Percentiles rank a stretch among this genome's conserved stretches.
phyloP scores from a whole-genome alignment of 2,888 invertebrate species.

The Adela reaumurella region DNA sequence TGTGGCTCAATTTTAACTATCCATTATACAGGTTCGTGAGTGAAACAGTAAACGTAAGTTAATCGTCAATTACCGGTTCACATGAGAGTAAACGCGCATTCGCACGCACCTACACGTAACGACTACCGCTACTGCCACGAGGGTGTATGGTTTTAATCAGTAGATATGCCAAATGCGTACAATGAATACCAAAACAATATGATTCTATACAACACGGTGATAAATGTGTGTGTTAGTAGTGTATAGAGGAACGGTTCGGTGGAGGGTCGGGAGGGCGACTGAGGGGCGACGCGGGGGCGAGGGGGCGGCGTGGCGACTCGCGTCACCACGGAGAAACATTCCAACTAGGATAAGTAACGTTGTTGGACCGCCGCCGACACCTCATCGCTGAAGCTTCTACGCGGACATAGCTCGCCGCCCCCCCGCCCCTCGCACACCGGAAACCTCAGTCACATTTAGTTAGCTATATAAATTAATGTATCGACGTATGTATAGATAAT shows the following conservation, averaged over 20 bases:
- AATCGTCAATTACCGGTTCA: not conserved
- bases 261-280: too few species aligned
- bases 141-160: too few species aligned
- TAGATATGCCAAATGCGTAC: not conserved
- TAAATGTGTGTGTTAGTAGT: not conserved
- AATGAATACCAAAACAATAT: not conserved
- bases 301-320: too few species aligned
- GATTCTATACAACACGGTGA: not conserved
- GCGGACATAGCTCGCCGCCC: too few species aligned
- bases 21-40: not conserved
- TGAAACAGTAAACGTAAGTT: not conserved
- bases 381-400: too few species aligned
- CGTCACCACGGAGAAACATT: not conserved
- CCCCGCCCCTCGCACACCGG: too few species aligned
- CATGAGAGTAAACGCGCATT: too few species aligned
- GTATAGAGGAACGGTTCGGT: too few species aligned
- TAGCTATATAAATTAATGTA: conserved; percentile 37
- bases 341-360: not conserved
- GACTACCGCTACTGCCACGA: too few species aligned
- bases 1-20: not conserved
- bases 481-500: conserved; percentile 43
- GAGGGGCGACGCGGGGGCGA: too few species aligned
- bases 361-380: not conserved
- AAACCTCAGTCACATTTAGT: conserved; percentile 27
- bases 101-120: too few species aligned